phyloP scores from a whole-genome alignment of 2,797 vertebrate genomes.

The Pristis pectinata region DNA sequence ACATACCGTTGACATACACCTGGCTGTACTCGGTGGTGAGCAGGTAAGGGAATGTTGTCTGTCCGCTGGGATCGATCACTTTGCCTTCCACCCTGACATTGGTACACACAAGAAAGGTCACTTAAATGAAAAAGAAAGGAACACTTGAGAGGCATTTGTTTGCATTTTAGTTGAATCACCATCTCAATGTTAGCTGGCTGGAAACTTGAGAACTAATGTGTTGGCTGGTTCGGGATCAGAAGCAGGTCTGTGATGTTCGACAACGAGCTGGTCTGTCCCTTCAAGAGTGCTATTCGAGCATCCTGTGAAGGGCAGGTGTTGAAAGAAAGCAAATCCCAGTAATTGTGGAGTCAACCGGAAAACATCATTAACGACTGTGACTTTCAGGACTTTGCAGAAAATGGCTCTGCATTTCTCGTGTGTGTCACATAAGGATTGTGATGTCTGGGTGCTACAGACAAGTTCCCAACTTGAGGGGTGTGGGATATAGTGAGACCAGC shows the following conservation, averaged over 20 bases:
- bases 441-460: not conserved
- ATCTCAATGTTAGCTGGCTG: not conserved
- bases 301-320: not conserved
- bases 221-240: not conserved
- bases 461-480: not conserved
- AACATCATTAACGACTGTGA: not conserved
- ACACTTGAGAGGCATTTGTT: not conserved
- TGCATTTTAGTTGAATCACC: not conserved
- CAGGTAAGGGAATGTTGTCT: slow-evolving; percentile 49
- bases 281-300: not conserved
- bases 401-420: not conserved
- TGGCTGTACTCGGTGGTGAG: slow-evolving; percentile 56
- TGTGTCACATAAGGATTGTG: not conserved
- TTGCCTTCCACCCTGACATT: slow-evolving; percentile 50
- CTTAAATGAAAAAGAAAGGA: slow-evolving; percentile 44
- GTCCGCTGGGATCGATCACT: slow-evolving; percentile 38
- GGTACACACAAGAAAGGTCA: slow-evolving; percentile 57
- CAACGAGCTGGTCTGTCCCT: not conserved
- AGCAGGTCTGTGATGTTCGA: not conserved
- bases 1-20: slow-evolving; percentile 57
- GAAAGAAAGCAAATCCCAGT: not conserved
- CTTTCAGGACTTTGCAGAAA: not conserved
- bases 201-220: not conserved
- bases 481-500: not conserved
- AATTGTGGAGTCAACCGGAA: not conserved